Evolutionary conservation across 2,888 invertebrate genomes (phyloP).

Genomic region (Bedellia somnulentella): DNA sequence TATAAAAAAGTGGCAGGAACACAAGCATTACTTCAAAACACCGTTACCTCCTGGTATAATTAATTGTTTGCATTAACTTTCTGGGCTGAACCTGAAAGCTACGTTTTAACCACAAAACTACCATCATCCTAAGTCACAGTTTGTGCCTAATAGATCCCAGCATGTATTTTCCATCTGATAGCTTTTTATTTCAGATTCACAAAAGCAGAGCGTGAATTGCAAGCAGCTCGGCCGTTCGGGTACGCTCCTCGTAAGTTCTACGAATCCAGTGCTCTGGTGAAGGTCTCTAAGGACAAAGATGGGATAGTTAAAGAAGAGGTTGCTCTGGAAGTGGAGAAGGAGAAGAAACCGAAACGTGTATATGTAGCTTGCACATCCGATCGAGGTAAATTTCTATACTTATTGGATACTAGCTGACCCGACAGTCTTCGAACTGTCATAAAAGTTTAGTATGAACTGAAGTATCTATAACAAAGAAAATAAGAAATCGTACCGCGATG

Average conservation of each 20-base stretch:
- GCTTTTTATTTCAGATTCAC: constrained; percentile 69
- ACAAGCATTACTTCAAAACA: too few relatives aligned
- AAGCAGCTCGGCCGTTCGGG: constrained; percentile 72
- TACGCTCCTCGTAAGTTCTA: constrained; percentile 71
- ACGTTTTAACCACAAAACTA: not conserved
- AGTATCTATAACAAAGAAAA: too few relatives aligned
- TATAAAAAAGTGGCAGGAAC: too few relatives aligned
- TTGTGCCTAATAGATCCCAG: not conserved
- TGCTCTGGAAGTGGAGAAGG: constrained; percentile 20
- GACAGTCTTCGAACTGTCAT: too few relatives aligned
- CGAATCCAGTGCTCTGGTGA: constrained; percentile 30
- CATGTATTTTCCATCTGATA: not conserved
- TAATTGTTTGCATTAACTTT: too few relatives aligned
- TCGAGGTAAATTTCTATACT: constrained; percentile 39
- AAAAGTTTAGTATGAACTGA: too few relatives aligned
- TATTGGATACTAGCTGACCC: too few relatives aligned
- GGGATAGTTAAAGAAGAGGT: constrained; percentile 12
- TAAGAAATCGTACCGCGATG: too few relatives aligned
- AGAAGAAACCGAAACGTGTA: constrained; percentile 32
- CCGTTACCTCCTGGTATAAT: too few relatives aligned
- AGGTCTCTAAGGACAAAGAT: constrained; percentile 19
- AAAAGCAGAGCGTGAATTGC: constrained; percentile 71
- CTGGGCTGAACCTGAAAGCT: too few relatives aligned
- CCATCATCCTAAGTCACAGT: not conserved
- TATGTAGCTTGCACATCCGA: constrained; percentile 75